These are phyloP conservation scores for Drosophila bunnanda DNA, from an alignment of 2,888 invertebrate species.

Conservation along the genomic window DNA sequence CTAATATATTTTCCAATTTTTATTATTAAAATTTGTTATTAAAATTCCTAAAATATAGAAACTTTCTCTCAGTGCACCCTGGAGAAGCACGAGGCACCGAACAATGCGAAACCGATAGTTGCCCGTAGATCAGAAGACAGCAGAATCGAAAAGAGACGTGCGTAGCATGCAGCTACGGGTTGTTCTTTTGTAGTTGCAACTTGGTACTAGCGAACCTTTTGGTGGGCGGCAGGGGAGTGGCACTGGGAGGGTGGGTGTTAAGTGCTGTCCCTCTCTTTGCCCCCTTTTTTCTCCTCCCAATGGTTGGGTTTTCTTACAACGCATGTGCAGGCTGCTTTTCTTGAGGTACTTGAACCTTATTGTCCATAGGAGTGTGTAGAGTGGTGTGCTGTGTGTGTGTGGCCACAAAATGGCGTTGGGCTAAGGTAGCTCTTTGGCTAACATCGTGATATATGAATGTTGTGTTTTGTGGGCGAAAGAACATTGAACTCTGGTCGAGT, in stretches of 20 bases:
- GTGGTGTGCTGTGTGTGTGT: slow-evolving; percentile 10
- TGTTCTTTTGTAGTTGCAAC: slow-evolving; percentile 7
- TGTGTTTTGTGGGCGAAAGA: slow-evolving; percentile 53
- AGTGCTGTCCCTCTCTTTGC: slow-evolving; percentile 33
- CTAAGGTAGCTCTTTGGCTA: slow-evolving; percentile 50
- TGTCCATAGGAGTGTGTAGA: slow-evolving; percentile 20
- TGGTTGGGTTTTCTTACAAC: slow-evolving; percentile 35
- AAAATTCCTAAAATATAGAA: background rate
- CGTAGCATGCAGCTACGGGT: slow-evolving; percentile 38
- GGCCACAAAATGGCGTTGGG: slow-evolving; percentile 66
- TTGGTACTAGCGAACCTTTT: slow-evolving; percentile 1
- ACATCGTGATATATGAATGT: slow-evolving; percentile 66
- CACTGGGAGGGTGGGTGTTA: slow-evolving; percentile 43
- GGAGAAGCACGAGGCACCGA: slow-evolving; percentile 30
- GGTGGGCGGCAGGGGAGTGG: slow-evolving; percentile 15
- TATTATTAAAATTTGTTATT: no score
- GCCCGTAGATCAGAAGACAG: slow-evolving; percentile 33
- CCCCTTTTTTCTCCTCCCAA: slow-evolving; percentile 5
- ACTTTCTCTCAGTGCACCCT: slow-evolving; percentile 10
- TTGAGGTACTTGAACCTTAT: slow-evolving; percentile 76
- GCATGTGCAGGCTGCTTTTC: slow-evolving; percentile 66
- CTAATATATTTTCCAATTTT: no score
- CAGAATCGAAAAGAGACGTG: slow-evolving; percentile 64
- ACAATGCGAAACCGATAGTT: slow-evolving; percentile 43
- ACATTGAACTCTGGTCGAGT: slow-evolving; percentile 35